Evolutionary conservation across 2,888 invertebrate species (phyloP), one percentile per base, ranked within the genome.

Genomic region (Plebejus anna): DNA sequence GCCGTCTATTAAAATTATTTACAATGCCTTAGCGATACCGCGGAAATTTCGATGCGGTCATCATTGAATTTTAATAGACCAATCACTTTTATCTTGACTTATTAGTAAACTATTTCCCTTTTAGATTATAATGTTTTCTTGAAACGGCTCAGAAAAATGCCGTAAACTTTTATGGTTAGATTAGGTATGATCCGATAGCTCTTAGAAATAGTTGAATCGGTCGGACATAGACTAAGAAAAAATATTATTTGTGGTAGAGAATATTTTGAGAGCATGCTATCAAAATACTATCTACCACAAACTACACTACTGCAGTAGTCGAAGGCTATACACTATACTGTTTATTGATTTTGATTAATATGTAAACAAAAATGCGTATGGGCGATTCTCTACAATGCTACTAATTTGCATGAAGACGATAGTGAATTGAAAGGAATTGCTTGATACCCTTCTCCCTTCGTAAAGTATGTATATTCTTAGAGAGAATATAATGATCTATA

Each of bases 1-100:
- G 86, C 80, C 79, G 80, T 83, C 90, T 88, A 91, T 91, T 90
- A 91, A 90, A 90, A 80, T 81, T 78, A 79, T 81, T 78, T 80
- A 81, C 82, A 81, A 81, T 81, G 78, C 75, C 71, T 77, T 75
- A 71, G 76, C 77, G 77, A 78, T 77, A 78, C 78, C 77, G 76
- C 76, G 76, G 77, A 77, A 70, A 75, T 78, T 75, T 76, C 75
- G 55, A 75, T 76, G 66, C 76, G 76, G 76, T 75, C 77, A 76
- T 75, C 76, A 71, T 38, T 70, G 70, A 70, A 70, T 70, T 76
- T 76, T 57, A 76, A 38, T 51, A 72, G 47, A 42, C 57, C 22
- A n/a, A 36, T 75, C 59, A 75, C 72, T 28, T 71, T 72, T 72
- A 47, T 72, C 72, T 72, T 72, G 28, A 72, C 22, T 72, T 72